Base-by-base conservation (phyloP, 2,888 invertebrate species). In the Pecten maximus region DNA sequence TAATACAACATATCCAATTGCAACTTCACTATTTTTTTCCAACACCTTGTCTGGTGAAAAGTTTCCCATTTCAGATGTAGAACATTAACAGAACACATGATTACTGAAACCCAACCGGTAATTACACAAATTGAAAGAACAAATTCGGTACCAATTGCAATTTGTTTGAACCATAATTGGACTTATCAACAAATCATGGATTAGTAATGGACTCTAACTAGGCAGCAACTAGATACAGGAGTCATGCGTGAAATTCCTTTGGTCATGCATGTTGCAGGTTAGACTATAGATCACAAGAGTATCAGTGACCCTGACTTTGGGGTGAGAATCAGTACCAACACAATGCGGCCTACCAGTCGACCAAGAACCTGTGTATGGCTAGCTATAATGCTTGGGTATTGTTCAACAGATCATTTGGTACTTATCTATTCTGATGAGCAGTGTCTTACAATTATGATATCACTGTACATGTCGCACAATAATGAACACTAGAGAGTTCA, bases 241-340 rank as follows among this genome's bases (percentile, higher is more conserved):
- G 28, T 35, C 74, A 74, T 35, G 74, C 74, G 74, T 74, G 74
- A 74, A 74, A 74, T 23, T 35, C 74, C 15, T 74, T 74, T 28
- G 35, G 74, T 74, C 74, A 74, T 74, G 74, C 74, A 74, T 74
- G 23, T 10, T 28, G 74, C 74, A 74, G 74, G 74, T 74, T 74
- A 74, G 74, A 35, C 35, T 74, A 74, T 74, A 74, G 74, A 74
- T 74, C 74, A 74, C 74, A 74, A 74, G 74, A 74, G 74, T 74
- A 74, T 74, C 35, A 35, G 4, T 74, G 74, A 74, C 74, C 74
- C 74, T 74, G 74, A 74, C 28, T 19, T 35, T 15, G 74, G 74
- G 74, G 74, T 74, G 74, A 74, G 74, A 74, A 1, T 74, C 74
- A 19, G 74, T 4, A 35, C 74, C 74, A 74, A 74, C 35, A 74